These are phyloP conservation scores for Nibea albiflora DNA, from an alignment of 2,113 vertebrate species.

Conservation along the genomic window DNA sequence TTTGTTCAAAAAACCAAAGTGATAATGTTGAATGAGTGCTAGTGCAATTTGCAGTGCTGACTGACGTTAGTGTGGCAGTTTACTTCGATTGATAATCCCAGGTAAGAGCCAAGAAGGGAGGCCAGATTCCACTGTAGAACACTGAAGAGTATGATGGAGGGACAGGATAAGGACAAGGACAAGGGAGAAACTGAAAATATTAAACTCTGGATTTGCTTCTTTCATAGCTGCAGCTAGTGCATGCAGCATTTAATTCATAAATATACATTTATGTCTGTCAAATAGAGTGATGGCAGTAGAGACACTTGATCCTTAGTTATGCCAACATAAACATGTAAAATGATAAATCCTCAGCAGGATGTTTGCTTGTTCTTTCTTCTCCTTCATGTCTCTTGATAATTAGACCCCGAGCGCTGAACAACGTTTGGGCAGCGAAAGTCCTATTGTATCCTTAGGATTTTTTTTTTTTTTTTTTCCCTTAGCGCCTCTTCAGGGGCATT, in stretches of 20 bases:
- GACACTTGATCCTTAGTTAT: background rate
- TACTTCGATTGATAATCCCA: constrained; percentile 51
- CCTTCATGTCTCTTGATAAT: background rate
- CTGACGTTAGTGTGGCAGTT: constrained; percentile 18
- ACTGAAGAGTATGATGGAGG: constrained; percentile 42
- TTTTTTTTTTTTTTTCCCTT: too few species aligned
- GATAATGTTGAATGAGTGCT: background rate
- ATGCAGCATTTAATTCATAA: background rate
- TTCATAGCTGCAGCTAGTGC: background rate
- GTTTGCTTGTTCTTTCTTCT: background rate
- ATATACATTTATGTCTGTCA: background rate
- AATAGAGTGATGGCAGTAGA: background rate
- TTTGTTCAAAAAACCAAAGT: background rate
- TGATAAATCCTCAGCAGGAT: too few species aligned
- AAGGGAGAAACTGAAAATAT: background rate
- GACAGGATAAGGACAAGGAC: background rate
- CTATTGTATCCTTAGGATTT: too few species aligned
- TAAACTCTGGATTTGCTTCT: background rate
- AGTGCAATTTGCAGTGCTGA: constrained; percentile 28
- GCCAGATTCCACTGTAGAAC: constrained; percentile 64
- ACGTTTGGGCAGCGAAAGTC: too few species aligned
- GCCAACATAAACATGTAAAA: too few species aligned
- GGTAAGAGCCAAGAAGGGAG: constrained; percentile 55
- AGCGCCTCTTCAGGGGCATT: too few species aligned
- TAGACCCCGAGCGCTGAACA: too few species aligned